Conservation (phyloP, 2,888 invertebrate genomes). For the Calameuta filiformis region DNA sequence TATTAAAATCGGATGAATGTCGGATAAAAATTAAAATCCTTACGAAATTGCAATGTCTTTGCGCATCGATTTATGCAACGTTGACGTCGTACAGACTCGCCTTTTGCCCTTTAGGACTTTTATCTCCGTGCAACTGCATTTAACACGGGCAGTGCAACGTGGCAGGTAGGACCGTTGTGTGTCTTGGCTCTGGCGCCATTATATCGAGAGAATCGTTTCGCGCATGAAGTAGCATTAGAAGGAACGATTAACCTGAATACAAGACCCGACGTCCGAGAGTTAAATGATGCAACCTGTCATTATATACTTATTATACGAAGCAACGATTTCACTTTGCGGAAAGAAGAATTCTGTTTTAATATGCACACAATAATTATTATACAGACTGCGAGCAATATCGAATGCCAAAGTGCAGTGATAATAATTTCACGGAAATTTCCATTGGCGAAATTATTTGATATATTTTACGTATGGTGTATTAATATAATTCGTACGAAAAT, state of each 20-base stretch:
- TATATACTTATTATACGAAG: conserved; percentile 28
- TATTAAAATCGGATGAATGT: background rate
- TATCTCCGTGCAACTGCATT: background rate
- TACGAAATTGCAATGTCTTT: background rate
- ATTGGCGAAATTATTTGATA: background rate
- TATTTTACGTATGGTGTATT: background rate
- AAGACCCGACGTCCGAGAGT: conserved; percentile 13
- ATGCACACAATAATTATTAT: background rate
- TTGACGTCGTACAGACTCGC: background rate
- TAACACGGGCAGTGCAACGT: background rate
- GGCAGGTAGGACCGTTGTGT: background rate
- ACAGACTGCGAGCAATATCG: background rate
- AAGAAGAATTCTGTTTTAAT: conserved; percentile 3
- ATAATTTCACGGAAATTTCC: background rate
- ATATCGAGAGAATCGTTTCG: background rate
- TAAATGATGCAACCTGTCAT: conserved; percentile 32
- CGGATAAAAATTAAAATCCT: background rate
- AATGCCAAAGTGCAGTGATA: background rate
- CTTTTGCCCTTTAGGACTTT: background rate
- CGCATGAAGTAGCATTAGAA: conserved; percentile 25
- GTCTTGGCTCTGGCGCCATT: background rate
- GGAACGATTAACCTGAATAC: background rate
- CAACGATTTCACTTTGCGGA: conserved; percentile 9
- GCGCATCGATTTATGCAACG: background rate
- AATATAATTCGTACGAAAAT: background rate